Conservation (phyloP, 2,888 invertebrate genomes). For the Stenurella melanura region DNA sequence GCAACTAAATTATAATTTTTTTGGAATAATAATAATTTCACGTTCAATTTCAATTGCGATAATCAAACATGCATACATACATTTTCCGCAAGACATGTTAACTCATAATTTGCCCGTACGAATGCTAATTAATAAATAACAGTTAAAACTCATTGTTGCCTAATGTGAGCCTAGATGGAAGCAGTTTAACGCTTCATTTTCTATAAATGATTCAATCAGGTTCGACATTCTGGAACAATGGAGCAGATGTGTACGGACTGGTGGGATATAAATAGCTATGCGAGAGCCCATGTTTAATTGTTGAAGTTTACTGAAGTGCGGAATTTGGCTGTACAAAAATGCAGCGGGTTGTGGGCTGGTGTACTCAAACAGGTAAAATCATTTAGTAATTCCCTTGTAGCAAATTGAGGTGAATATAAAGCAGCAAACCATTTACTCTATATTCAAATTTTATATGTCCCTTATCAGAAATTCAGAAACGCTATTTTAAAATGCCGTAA, state of each 20-base stretch:
- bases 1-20: too few species aligned
- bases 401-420: conserved; percentile 1
- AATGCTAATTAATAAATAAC: background rate
- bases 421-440: background rate
- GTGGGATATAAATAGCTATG: conserved; percentile 21
- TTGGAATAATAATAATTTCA: too few species aligned
- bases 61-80: too few species aligned
- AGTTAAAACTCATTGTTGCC: background rate
- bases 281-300: conserved; percentile 15
- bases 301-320: conserved; percentile 2
- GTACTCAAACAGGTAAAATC: conserved; percentile 2
- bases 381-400: conserved; percentile 3
- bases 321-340: conserved; percentile 16
- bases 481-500: background rate
- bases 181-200: conserved; percentile 21
- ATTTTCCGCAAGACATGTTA: too few species aligned
- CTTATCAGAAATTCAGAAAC: background rate
- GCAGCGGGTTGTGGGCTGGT: background rate
- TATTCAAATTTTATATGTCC: background rate
- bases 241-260: conserved; percentile 10
- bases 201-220: conserved; percentile 20
- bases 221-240: conserved; percentile 28
- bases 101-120: background rate
- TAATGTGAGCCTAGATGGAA: conserved; percentile 10
- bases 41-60: too few species aligned